Evolutionary conservation across 2,113 vertebrate species (phyloP).

Genomic region (Pycnonotus jocosus): DNA sequence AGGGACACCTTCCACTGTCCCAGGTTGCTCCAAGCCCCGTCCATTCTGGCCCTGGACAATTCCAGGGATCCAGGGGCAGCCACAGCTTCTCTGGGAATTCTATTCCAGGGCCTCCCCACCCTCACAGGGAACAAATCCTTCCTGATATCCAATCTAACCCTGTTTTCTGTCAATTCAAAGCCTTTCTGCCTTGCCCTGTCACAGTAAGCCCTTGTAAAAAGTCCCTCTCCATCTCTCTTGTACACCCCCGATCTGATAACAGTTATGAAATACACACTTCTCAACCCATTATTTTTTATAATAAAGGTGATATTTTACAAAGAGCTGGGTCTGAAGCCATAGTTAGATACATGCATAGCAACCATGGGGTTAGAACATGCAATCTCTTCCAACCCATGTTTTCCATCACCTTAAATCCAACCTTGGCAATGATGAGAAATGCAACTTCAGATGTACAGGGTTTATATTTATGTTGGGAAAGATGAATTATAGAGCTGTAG

Average conservation of each 20-base stretch:
- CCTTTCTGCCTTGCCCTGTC: not conserved
- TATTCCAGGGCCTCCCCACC: not conserved
- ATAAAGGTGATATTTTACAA: not conserved
- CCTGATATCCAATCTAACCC: not conserved
- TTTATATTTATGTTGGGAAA: not conserved
- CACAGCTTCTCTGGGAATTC: not conserved
- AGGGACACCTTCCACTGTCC: not conserved
- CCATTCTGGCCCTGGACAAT: not conserved
- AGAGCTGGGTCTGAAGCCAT: not conserved
- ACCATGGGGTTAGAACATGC: not conserved
- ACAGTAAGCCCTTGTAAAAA: not conserved
- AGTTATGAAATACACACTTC: not conserved
- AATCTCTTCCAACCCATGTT: not conserved
- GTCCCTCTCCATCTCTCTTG: not conserved
- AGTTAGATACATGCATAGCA: not conserved
- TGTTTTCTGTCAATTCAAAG: not conserved
- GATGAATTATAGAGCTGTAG: not conserved
- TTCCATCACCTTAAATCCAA: not conserved
- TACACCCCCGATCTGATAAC: rapidly evolving
- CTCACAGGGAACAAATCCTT: not conserved
- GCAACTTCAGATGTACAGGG: not conserved
- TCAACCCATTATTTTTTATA: not conserved
- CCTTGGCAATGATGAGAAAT: not conserved
- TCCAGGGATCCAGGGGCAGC: not conserved
- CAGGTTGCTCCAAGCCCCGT: not conserved